Evolutionary conservation across 2,113 vertebrate species (phyloP).

Genomic region (Cottus gobio): DNA sequence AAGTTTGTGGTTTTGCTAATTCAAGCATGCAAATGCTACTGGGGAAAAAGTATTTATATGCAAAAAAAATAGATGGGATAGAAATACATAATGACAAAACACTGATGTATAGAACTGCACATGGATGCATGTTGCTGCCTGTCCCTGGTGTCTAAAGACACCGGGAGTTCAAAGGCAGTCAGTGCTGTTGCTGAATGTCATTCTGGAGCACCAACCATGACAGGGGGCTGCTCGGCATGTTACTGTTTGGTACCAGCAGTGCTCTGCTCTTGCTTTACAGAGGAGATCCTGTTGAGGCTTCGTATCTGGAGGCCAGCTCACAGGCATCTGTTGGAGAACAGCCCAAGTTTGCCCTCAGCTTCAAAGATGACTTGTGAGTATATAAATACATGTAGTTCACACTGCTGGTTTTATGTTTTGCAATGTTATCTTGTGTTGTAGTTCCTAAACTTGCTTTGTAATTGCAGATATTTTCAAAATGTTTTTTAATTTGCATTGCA

Average conservation of each 20-base stretch:
- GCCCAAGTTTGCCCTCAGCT: conserved; percentile 84
- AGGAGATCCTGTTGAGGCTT: conserved; percentile 80
- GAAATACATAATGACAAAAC: neutral
- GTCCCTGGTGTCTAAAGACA: neutral
- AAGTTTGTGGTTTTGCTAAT: neutral
- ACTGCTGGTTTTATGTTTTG: neutral
- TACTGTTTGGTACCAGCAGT: neutral
- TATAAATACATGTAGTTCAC: neutral
- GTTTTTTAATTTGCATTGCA: neutral
- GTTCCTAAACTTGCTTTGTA: neutral
- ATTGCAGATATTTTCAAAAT: neutral
- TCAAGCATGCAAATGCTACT: too few species aligned
- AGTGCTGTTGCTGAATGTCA: neutral
- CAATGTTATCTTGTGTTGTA: neutral
- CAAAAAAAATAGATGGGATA: neutral
- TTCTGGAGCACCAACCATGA: neutral
- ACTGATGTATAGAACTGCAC: neutral
- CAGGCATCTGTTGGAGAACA: conserved; percentile 71
- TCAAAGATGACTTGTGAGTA: conserved; percentile 90
- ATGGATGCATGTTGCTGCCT: neutral
- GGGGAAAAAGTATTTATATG: neutral
- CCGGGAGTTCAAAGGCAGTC: neutral
- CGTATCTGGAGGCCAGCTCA: conserved; percentile 83
- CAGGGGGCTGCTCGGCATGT: neutral
- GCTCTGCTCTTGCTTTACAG: conserved; percentile 72